Conservation (phyloP, 1,140 invertebrate genomes). For the Leucophenga varia region DNA sequence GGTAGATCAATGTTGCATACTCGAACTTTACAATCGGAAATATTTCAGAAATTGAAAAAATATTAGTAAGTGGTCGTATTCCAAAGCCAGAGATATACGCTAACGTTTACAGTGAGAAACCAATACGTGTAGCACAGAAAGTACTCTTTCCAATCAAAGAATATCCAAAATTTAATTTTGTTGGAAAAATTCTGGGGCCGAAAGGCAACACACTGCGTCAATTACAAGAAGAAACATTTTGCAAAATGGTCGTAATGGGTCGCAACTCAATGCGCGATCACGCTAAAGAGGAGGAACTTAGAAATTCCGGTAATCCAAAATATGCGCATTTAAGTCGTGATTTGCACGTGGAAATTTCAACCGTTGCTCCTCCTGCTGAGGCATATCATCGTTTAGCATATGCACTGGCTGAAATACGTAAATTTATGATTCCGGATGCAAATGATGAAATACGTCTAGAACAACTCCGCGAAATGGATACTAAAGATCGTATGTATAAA, state of each 20-base stretch:
- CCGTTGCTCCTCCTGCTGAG: constrained; percentile 85
- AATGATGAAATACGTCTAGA: constrained; percentile 80
- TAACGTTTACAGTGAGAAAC: constrained; percentile 85
- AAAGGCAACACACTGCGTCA: constrained; percentile 91
- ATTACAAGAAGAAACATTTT: constrained; percentile 92
- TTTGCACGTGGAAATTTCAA: constrained; percentile 90
- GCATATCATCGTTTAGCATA: constrained; percentile 89
- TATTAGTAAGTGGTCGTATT: constrained; percentile 62
- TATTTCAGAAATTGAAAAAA: constrained; percentile 64
- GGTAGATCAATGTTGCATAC: not conserved
- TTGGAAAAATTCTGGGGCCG: constrained; percentile 90
- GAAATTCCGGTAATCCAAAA: constrained; percentile 85
- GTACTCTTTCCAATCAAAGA: constrained; percentile 83
- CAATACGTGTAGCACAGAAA: constrained; percentile 79
- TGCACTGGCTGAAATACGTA: constrained; percentile 77
- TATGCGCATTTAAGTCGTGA: constrained; percentile 91
- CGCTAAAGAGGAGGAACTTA: constrained; percentile 85
- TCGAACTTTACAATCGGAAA: not conserved
- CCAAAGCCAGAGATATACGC: constrained; percentile 69
- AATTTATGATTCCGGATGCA: constrained; percentile 71
- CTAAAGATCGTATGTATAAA: constrained; percentile 47
- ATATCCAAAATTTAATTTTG: constrained; percentile 92
- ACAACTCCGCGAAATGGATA: constrained; percentile 71
- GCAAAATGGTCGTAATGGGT: constrained; percentile 93
- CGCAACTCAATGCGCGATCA: constrained; percentile 94